Evolutionary conservation across 2,113 vertebrate species (phyloP), one percentile per base, ranked within the genome.

Genomic region (Takifugu flavidus): DNA sequence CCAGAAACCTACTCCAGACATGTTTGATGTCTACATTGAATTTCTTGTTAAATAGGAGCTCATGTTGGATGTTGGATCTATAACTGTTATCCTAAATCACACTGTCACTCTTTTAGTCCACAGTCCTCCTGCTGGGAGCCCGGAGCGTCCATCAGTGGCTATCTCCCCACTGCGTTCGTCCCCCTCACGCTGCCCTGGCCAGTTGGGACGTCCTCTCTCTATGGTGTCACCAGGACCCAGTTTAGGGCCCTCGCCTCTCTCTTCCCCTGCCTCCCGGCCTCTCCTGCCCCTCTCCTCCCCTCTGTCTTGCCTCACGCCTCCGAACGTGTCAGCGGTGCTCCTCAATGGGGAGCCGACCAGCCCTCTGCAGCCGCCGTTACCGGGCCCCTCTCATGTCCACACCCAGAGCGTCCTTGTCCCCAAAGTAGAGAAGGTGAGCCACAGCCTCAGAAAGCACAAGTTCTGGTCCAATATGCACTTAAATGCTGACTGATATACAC

Each of bases 381-480:
- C 82, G 0, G 86, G 89, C 7, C 87, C 91, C 63, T 90, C 92
- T 1, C 70, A 79, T 26, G 39, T 45, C 7, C 42, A 72, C 44
- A 20, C 53, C 12, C 87, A 92, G 44, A 62, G 83, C 7, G 58
- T 55, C 31, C 56, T 79, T 3, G 75, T 81, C 39, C 74, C 83
- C 83, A 98, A 95, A 80, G 90, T 80, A 0, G 97, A 99, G 69
- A 97, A 96, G 94, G 96, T 99, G 56, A 71, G 83, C 15, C n/a
- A 56, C 65, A 31, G 83, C 15, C n/a, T 53, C 65, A 31, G 42
- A 14, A 14, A 13, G 44, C 44, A 45, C 11, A 15, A 2, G 12
- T 4, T 15, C 12, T 39, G 7, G 1, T 39, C 11, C 34, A 39
- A 39, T 8, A 11, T 10, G 6, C 34, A 39, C 3, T 39, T 39